Evolutionary conservation across 2,888 invertebrate species (phyloP).

Genomic region (Apotomis capreana): DNA sequence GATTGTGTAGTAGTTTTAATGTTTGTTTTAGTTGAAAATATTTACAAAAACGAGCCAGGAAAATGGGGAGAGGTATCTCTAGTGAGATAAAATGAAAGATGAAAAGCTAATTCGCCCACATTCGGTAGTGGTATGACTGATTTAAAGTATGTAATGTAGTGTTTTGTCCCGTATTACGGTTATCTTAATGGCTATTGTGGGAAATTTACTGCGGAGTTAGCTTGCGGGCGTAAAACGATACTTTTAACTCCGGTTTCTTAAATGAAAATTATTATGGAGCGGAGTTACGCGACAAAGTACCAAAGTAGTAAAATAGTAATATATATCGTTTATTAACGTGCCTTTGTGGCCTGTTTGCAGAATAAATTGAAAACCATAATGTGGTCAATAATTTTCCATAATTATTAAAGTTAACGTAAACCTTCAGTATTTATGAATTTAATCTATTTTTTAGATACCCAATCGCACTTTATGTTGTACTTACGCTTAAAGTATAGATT

Average conservation of each 20-base stretch:
- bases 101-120: constrained; percentile 66
- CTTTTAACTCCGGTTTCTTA: constrained; percentile 31
- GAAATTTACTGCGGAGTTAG: constrained; percentile 51
- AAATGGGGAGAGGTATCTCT: constrained; percentile 54
- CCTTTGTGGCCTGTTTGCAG: too few relatives aligned
- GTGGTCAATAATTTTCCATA: too few relatives aligned
- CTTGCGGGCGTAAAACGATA: constrained; percentile 28
- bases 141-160: constrained; percentile 59
- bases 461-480: too few relatives aligned
- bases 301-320: too few relatives aligned
- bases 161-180: constrained; percentile 59
- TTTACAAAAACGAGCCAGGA: constrained; percentile 60
- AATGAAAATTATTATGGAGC: neutral
- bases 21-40: constrained; percentile 64
- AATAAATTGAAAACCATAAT: too few relatives aligned
- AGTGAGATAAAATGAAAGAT: constrained; percentile 66
- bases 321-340: too few relatives aligned
- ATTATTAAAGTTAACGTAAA: too few relatives aligned
- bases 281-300: too few relatives aligned
- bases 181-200: constrained; percentile 67
- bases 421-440: too few relatives aligned
- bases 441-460: too few relatives aligned
- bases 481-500: too few relatives aligned
- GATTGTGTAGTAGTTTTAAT: constrained; percentile 46
- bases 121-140: constrained; percentile 69